phyloP scores from a whole-genome alignment of 2,888 invertebrate genomes.

The Hermaeophaga mercurialis region DNA sequence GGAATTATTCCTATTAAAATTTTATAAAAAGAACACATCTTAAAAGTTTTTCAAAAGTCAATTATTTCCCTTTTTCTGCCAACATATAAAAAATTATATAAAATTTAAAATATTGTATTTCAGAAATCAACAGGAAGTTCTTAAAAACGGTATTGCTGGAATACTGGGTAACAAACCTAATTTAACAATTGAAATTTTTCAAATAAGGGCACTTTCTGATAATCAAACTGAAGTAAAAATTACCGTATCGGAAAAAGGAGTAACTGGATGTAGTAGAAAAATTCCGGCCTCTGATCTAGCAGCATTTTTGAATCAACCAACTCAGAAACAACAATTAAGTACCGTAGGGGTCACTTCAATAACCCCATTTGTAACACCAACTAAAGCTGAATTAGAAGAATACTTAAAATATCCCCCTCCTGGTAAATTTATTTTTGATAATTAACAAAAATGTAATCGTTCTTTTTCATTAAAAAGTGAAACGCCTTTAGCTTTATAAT shows the following conservation, averaged over 20 bases:
- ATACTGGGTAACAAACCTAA: slow-evolving; percentile 86
- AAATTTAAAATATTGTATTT: too few relatives aligned
- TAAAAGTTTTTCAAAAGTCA: too few relatives aligned
- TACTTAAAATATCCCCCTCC: slow-evolving; percentile 91
- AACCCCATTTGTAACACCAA: slow-evolving; percentile 75
- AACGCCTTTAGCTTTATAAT: too few relatives aligned
- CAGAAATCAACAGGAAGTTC: slow-evolving; percentile 73
- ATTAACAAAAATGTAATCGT: too few relatives aligned
- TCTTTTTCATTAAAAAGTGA: too few relatives aligned
- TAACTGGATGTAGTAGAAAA: slow-evolving; percentile 67
- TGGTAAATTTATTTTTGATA: slow-evolving; percentile 50
- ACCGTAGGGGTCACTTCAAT: slow-evolving; percentile 75
- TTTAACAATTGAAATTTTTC: slow-evolving; percentile 77
- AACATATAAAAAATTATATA: too few relatives aligned
- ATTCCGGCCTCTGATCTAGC: slow-evolving; percentile 76
- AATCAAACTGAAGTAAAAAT: slow-evolving; percentile 76
- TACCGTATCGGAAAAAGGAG: slow-evolving; percentile 73
- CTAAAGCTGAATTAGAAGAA: slow-evolving; percentile 79
- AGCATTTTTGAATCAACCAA: slow-evolving; percentile 70
- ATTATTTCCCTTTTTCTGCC: too few relatives aligned
- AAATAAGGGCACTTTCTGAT: slow-evolving; percentile 78
- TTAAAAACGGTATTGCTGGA: slow-evolving; percentile 68
- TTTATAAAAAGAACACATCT: too few relatives aligned
- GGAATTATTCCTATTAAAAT: too few relatives aligned
- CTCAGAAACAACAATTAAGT: slow-evolving; percentile 73